Base-by-base conservation (phyloP, 2,113 vertebrate genomes). In the Xyliphius kryptos region DNA sequence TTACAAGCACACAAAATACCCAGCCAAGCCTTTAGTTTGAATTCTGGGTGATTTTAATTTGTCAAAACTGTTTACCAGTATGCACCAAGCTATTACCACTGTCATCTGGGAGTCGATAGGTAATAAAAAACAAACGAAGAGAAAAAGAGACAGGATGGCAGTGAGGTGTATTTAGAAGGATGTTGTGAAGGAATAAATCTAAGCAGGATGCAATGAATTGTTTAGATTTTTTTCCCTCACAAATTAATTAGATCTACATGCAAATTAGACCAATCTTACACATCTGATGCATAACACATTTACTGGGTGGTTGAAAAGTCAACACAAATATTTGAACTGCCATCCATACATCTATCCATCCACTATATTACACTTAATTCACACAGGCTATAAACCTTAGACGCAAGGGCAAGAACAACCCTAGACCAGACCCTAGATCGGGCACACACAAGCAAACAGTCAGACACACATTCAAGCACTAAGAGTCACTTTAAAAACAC, bases 31-130 rank as follows among this genome's bases (percentile, higher is more conserved):
- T 7, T 54, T 63, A n/a, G 55, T 26, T 61, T 66, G 38, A 59
- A 63, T 55, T 50, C 21, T 67, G 46, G 67, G 49, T 76, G 67
- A 76, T 72, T 76, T 72, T 67, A 72, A 70, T 76, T 70, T 76
- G 70, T 76, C 70, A 72, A 72, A 76, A 72, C 70, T 69, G 67
- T 72, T 76, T 76, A 76, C 70, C 36, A 51, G 56, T 52, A 57
- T 56, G 48, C 19, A 57, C 71, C 61, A 76, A 41, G 67, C 74
- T 75, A 72, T 75, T 75, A 75, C 62, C 66, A 72, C 52, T 51
- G 49, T 72, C 67, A 63, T 53, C 50, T 9, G 56, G 59, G 64
- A 73, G 62, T 48, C 54, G 60, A 68, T 63, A 73, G 70, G 74
- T 73, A 73, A 76, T 73, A 64, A 67, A 70, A 60, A 40, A 66